Evolutionary conservation across 2,113 vertebrate genomes (phyloP), one percentile per base, ranked within the genome.

Genomic region (Plectropomus leopardus): DNA sequence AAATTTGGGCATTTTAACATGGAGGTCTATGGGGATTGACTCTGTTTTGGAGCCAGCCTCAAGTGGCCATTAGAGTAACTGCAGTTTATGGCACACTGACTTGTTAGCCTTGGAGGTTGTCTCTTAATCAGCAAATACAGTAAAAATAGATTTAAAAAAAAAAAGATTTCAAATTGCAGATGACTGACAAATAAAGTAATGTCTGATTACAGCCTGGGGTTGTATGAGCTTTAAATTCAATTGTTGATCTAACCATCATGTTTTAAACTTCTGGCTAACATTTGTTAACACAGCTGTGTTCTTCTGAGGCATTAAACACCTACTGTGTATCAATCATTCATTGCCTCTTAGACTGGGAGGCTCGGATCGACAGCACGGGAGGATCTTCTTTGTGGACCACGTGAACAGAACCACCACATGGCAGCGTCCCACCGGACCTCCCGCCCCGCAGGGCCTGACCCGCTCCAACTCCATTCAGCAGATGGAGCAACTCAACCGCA

Each of bases 401-500:
- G 97, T 99, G 80, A 99, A 99, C 94, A 96, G 98, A 78, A 99
- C 98, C 72, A 99, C 98, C 1, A 99, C 98, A 0, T 99, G 98
- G 98, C 98, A 99, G 95, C 94, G 97, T 34, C 98, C 98, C 14
- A 99, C 98, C 0, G 98, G 96, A 8, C 98, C 98, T 15, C 97
- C 98, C 0, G 97, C 97, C 64, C 97, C 97, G 0, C 98, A 99
- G 95, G 97, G 97, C 55, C 94, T 99, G 66, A 98, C 98, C 87
- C 96, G 98, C 54, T 99, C 98, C 19, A 98, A 97, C 93, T 99
- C 98, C 86, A 99, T 99, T 30, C 98, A 98, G 94, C 98, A 99
- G 83, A 99, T 99, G 98, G 98, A 99, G 80, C 98, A 99, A 91
- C 96, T 99, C 79, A 99, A 99, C 90, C 96, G 98, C 90, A 96